Evolutionary conservation across 2,797 vertebrate species (phyloP).

Genomic region (Coregonus suidteri): DNA sequence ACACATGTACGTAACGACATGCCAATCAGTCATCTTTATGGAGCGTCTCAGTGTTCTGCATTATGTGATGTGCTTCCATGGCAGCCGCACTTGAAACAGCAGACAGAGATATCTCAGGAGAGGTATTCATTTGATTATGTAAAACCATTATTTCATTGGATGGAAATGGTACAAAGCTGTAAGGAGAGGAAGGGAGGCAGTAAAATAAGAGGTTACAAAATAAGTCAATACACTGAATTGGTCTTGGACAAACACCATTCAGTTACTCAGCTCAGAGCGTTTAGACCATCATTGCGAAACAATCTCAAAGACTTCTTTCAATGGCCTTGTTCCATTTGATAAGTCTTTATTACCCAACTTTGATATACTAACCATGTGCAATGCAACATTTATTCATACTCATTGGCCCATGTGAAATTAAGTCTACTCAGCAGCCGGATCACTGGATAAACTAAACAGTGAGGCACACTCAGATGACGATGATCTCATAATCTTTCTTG

Average conservation of each 20-base stretch:
- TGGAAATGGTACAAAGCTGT: conserved; percentile 31
- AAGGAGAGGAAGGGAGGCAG: not conserved
- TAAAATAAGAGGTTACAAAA: not conserved
- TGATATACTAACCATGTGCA: not conserved
- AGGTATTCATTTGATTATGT: conserved; percentile 21
- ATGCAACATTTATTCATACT: conserved; percentile 16
- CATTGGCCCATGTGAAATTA: conserved; percentile 16
- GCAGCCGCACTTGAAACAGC: conserved; percentile 24
- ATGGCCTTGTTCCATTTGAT: not conserved
- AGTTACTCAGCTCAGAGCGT: conserved; percentile 22
- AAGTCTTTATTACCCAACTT: not conserved
- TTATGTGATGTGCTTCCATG: conserved; percentile 15
- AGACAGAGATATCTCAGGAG: conserved; percentile 22
- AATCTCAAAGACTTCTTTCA: conserved; percentile 35
- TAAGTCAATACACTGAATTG: conserved; percentile 30
- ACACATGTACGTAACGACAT: conserved; percentile 17
- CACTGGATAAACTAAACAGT: conserved; percentile 38
- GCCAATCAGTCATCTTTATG: conserved; percentile 25
- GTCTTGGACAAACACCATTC: conserved; percentile 12
- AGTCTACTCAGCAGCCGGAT: conserved; percentile 15
- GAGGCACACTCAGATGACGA: conserved; percentile 36
- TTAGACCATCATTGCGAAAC: conserved; percentile 25
- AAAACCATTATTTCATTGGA: conserved; percentile 33
- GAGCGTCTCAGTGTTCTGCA: conserved; percentile 11
- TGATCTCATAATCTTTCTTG: conserved; percentile 49